A percentile compares a stretch with the other conserved stretches of the same genome.
These are phyloP conservation scores for Idaea dimidiata DNA, from an alignment of 2,888 invertebrate genomes.

Conservation along the genomic window DNA sequence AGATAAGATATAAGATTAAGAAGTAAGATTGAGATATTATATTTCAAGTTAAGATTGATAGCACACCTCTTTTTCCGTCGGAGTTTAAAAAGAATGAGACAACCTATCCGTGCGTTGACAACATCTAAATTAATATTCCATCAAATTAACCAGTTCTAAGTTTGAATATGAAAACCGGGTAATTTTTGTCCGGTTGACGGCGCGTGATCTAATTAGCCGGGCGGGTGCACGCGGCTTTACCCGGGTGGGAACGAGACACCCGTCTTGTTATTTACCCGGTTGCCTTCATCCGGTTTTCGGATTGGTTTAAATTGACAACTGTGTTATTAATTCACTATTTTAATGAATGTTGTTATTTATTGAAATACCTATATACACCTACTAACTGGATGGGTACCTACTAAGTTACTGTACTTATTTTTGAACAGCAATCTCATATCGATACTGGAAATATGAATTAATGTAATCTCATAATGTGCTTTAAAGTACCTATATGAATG, in stretches of 20 bases:
- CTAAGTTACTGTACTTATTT: no score
- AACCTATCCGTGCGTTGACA: not conserved
- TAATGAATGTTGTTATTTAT: slow-evolving; percentile 9
- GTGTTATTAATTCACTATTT: slow-evolving; percentile 23
- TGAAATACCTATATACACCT: slow-evolving; percentile 8
- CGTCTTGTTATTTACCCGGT: slow-evolving; percentile 39
- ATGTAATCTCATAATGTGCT: no score
- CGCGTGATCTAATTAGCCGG: slow-evolving; percentile 58
- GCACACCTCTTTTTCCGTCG: no score
- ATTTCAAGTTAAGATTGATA: no score
- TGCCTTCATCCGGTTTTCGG: slow-evolving; percentile 27
- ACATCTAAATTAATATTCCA: slow-evolving; percentile 29
- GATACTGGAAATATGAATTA: no score
- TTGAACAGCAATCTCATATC: no score
- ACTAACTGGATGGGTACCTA: no score
- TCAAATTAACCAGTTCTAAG: slow-evolving; percentile 36
- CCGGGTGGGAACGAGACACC: slow-evolving; percentile 42
- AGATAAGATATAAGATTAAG: no score
- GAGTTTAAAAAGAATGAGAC: not conserved
- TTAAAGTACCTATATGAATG: no score
- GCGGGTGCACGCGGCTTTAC: slow-evolving; percentile 28
- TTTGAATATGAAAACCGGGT: slow-evolving; percentile 51
- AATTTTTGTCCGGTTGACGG: slow-evolving; percentile 59
- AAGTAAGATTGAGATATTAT: no score
- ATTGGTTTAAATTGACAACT: slow-evolving; percentile 32